Base-by-base conservation (phyloP, 2,113 vertebrate species). In the Petrocephalus zakoni region DNA sequence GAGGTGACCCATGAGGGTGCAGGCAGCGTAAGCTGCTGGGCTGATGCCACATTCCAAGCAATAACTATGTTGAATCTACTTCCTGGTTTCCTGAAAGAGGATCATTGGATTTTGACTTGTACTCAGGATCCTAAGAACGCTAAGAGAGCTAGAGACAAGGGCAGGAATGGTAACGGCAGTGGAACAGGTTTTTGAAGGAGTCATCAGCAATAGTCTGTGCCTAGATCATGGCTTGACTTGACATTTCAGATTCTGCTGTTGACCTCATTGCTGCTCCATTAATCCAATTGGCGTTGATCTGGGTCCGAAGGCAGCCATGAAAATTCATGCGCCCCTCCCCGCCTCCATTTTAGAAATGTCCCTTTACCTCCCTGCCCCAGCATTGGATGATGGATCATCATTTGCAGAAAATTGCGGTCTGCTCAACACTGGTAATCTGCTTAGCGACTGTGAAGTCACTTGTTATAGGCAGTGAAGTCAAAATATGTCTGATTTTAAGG, bases 281-380 rank as follows among this genome's bases (percentile, higher is more conserved):
- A 85, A 85, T 85, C 82, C 22, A 85, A 51, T 29, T 85, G 49
- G 49, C 22, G 82, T 84, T 29, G 82, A 85, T 85, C 49, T 85
- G 21, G 17, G 46, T 85, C 46, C n/a, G 7, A 85, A 49, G 49
- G 82, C 46, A 25, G 46, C 22, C 22, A 52, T 17, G n/a, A 85
- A 52, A 29, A 29, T 49, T 0, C 46, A 22, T 75, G 72, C 37
- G 17, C 37, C 6, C 34, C 34, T 7, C 34, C 17, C 72, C 4
- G 22, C n/a, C 82, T n/a, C n/a, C 82, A 52, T 84, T 84, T 52
- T 22, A 25, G 49, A 52, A 52, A 13, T 52, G 8, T 84, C 22
- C n/a, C 19, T 22, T 49, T 2, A n/a, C 82, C 10, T 15, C 47
- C 82, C 34, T 2, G 6, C 46, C 78, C 78, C 78, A 22, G n/a